A percentile compares a stretch with the other conserved stretches of the same genome.
Evolutionary conservation across 2,888 invertebrate genomes (phyloP).

Genomic region (Drosophila nigricruria): DNA sequence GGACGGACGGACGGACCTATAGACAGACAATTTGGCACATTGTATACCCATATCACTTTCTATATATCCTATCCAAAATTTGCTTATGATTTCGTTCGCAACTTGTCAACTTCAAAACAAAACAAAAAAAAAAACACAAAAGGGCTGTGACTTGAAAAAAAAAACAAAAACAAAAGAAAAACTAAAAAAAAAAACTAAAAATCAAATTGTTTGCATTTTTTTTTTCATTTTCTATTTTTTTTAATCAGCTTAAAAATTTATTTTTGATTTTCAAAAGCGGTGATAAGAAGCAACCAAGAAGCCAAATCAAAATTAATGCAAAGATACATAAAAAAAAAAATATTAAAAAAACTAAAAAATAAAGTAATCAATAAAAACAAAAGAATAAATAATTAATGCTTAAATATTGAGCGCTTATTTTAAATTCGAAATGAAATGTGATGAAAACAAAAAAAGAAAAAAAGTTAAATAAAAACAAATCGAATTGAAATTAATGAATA

Average conservation of each 20-base stretch:
- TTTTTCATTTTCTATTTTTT: slow-evolving; percentile 14
- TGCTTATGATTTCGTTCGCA: slow-evolving; percentile 31
- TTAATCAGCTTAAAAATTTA: slow-evolving; percentile 35
- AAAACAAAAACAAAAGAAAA: slow-evolving; percentile 50
- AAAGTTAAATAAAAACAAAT: slow-evolving; percentile 55
- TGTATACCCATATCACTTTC: slow-evolving; percentile 36
- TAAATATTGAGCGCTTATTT: slow-evolving; percentile 53
- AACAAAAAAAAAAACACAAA: slow-evolving; percentile 55
- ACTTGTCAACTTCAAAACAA: slow-evolving; percentile 32
- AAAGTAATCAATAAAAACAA: slow-evolving; percentile 43
- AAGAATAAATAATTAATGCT: slow-evolving; percentile 47
- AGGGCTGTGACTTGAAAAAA: slow-evolving; percentile 77
- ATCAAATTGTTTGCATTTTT: slow-evolving; percentile 51
- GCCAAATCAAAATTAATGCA: slow-evolving; percentile 80
- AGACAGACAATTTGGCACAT: slow-evolving; percentile 68
- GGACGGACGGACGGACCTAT: slow-evolving; percentile 35
- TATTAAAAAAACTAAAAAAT: slow-evolving; percentile 14
- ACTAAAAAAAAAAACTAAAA: slow-evolving; percentile 62
- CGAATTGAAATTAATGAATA: slow-evolving; percentile 58
- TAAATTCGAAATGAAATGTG: slow-evolving; percentile 73
- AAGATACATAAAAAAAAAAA: slow-evolving; percentile 43
- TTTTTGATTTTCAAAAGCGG: slow-evolving; percentile 67
- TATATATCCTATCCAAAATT: slow-evolving; percentile 20
- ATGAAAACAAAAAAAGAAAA: slow-evolving; percentile 59
- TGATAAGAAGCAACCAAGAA: slow-evolving; percentile 72